Evolutionary conservation across 1,140 invertebrate genomes (phyloP), one percentile per base, ranked within the genome.

Genomic region (Chymomyza costata): DNA sequence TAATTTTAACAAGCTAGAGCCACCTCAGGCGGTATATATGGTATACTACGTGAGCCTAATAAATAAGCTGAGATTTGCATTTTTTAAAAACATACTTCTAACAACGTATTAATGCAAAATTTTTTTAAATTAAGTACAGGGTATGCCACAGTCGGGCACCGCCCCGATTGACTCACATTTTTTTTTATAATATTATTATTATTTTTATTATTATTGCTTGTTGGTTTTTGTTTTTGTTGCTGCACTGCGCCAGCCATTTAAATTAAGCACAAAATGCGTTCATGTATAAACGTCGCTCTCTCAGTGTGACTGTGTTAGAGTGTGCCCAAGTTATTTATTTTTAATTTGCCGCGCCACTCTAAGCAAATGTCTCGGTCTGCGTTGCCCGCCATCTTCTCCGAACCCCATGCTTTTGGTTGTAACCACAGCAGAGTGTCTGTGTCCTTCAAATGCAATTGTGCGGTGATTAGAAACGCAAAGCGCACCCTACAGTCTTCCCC

Each of bases 391-490:
- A 39, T 7, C 16, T 30, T 8, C n/a, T 38, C 19, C 25, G 11
- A 16, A 21, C 30, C 17, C 19, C 34, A 14, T 19, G 10, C 31
- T 43, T 17, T 5, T 34, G 6, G 25, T 54, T 43, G 14, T 16
- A 39, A 7, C 28, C 17, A n/a, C n/a, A n/a, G 5, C 39, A n/a
- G 30, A 48, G 37, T 46, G 50, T 65, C 37, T 45, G 66, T 82
- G 78, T 82, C 78, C 78, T 82, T 82, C 78, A 82, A 82, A 82
- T 82, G 78, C 78, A 82, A 82, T 82, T 78, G 71, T 78, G 78
- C 78, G 67, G 80, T 76, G 74, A 80, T 80, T 81, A 74, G 68
- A 78, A 69, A 71, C 67, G 66, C 59, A 67, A 63, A 70, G 70
- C 58, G 57, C 31, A 40, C 61, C n/a, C n/a, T n/a, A n/a, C n/a